A percentile compares a stretch with the other conserved stretches of the same genome.
phyloP scores from a whole-genome alignment of 2,888 invertebrate genomes.

The Dorcus hopei region DNA sequence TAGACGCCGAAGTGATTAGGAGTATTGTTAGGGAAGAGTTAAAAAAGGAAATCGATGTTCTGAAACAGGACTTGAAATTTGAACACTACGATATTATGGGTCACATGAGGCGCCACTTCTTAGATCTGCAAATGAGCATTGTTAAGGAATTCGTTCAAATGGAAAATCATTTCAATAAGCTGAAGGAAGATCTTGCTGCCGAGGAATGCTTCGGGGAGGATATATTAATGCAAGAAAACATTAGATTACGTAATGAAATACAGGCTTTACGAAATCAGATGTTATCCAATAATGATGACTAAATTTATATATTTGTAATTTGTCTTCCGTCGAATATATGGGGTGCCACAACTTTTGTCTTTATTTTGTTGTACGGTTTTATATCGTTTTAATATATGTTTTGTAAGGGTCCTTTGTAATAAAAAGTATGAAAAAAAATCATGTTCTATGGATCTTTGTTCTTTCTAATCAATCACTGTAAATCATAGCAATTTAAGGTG shows the following conservation, averaged over 20 bases:
- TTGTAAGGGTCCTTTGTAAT: background rate
- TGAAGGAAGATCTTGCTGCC: constrained; percentile 27
- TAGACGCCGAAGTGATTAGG: constrained; percentile 9
- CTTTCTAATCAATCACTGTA: too few relatives aligned
- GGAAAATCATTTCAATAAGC: constrained; percentile 32
- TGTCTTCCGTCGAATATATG: constrained; percentile 6
- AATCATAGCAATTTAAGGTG: background rate
- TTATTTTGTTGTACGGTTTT: background rate
- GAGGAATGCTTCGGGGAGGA: constrained; percentile 48
- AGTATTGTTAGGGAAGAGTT: constrained; percentile 29
- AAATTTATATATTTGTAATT: background rate
- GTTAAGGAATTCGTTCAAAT: constrained; percentile 42
- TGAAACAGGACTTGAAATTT: constrained; percentile 32
- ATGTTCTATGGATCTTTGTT: background rate
- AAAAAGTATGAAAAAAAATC: background rate
- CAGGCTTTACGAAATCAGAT: constrained; percentile 47
- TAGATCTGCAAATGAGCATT: constrained; percentile 39
- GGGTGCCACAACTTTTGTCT: constrained; percentile 3
- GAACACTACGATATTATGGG: constrained; percentile 30
- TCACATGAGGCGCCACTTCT: constrained; percentile 34
- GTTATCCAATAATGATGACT: constrained; percentile 6
- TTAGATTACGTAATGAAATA: constrained; percentile 52
- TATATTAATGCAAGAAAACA: constrained; percentile 52
- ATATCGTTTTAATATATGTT: background rate
- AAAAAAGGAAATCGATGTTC: constrained; percentile 26